Percentiles rank a stretch among this genome's conserved stretches.
Conservation (phyloP, 2,113 vertebrate genomes). For the Camelus dromedarius region DNA sequence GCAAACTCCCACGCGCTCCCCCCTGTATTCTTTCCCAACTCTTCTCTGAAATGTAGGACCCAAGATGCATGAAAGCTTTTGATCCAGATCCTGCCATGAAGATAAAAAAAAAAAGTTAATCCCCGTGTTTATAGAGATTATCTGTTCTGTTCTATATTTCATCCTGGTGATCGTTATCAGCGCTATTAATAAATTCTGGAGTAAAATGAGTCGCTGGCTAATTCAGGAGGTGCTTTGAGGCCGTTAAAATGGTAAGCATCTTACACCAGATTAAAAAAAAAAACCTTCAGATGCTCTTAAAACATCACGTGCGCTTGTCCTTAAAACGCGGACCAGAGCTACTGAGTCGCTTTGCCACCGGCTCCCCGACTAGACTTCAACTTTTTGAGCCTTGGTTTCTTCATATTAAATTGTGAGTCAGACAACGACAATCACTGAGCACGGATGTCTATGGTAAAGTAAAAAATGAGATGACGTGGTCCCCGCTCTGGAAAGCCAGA, state of each 20-base stretch:
- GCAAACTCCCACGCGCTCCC: neutral
- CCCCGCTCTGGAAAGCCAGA: neutral
- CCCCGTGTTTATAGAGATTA: slow-evolving; percentile 68
- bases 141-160: slow-evolving; percentile 68
- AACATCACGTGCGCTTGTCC: neutral
- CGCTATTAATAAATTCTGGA: slow-evolving; percentile 69
- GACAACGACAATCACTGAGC: neutral
- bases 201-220: slow-evolving; percentile 31
- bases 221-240: slow-evolving; percentile 19
- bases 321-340: too few relatives aligned
- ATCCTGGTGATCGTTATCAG: neutral
- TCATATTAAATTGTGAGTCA: neutral
- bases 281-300: neutral
- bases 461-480: neutral
- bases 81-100: neutral
- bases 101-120: slow-evolving; percentile 22
- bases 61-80: neutral
- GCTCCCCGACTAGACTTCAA: neutral
- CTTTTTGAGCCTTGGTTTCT: neutral
- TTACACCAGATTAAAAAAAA: slow-evolving; percentile 37
- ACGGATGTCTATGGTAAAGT: neutral
- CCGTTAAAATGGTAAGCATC: slow-evolving; percentile 12
- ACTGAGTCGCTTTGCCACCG: neutral
- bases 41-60: neutral
- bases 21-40: neutral